Evolutionary conservation across 2,797 vertebrate genomes (phyloP).

Genomic region (Argyrosomus regius): DNA sequence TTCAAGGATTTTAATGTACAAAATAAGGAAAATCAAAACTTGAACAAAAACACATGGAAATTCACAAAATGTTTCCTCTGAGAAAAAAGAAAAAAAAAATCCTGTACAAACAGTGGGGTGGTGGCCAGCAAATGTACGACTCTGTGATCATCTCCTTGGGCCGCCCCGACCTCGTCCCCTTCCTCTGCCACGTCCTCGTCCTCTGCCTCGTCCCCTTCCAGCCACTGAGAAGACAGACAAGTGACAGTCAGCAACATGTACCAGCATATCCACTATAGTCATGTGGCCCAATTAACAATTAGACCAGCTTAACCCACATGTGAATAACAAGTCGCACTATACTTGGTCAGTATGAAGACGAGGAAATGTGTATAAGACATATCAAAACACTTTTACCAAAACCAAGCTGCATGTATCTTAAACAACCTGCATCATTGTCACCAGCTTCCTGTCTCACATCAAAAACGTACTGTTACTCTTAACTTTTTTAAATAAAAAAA

Average conservation of each 20-base stretch:
- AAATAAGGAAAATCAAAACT: slow-evolving; percentile 64
- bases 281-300: background rate
- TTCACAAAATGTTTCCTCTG: slow-evolving; percentile 67
- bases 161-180: slow-evolving; percentile 87
- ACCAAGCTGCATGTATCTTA: too few relatives aligned
- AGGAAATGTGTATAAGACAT: background rate
- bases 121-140: background rate
- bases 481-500: too few relatives aligned
- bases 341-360: background rate
- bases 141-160: slow-evolving; percentile 84
- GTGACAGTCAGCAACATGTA: background rate
- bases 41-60: slow-evolving; percentile 49
- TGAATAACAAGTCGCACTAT: background rate
- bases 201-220: slow-evolving; percentile 86
- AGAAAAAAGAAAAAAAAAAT: slow-evolving; percentile 59
- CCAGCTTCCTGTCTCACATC: too few relatives aligned
- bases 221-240: slow-evolving; percentile 77
- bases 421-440: background rate
- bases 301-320: background rate
- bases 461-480: too few relatives aligned
- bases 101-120: slow-evolving; percentile 84
- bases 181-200: slow-evolving; percentile 87
- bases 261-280: background rate
- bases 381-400: background rate
- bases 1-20: slow-evolving; percentile 84